These are phyloP conservation scores for Drosophila buzzatii DNA, from an alignment of 2,888 invertebrate species.

Conservation along the genomic window DNA sequence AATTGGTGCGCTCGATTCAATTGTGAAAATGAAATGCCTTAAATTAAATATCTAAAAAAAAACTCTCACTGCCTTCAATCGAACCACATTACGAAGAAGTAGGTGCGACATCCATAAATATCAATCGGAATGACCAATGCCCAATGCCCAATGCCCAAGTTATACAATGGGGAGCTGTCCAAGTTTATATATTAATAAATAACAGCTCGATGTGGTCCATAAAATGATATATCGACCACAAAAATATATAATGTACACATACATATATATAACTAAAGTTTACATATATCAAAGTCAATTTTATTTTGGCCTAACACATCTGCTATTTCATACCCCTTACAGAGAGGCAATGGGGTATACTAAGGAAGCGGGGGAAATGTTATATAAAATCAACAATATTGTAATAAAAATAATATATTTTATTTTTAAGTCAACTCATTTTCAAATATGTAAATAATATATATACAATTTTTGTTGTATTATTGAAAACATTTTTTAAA, in stretches of 20 bases:
- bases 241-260: neutral
- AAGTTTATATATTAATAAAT: neutral
- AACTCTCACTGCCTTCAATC: neutral
- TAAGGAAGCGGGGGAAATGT: too few species aligned
- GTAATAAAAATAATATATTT: too few species aligned
- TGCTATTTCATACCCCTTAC: neutral
- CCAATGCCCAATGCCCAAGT: neutral
- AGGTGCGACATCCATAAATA: neutral
- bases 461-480: too few species aligned
- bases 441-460: too few species aligned
- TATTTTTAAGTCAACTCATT: too few species aligned
- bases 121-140: neutral
- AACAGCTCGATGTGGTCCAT: neutral
- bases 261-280: neutral
- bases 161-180: neutral
- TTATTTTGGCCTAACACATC: slow-evolving; percentile 8
- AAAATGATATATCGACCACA: slow-evolving; percentile 9
- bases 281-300: slow-evolving; percentile 5
- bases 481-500: too few species aligned
- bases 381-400: neutral
- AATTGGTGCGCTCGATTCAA: neutral
- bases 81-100: neutral
- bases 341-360: neutral
- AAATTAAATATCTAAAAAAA: neutral
- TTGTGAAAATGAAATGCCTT: neutral